A percentile compares a stretch with the other conserved stretches of the same genome.
phyloP scores from a whole-genome alignment of 2,797 vertebrate genomes.

The Lutjanus campechanus region DNA sequence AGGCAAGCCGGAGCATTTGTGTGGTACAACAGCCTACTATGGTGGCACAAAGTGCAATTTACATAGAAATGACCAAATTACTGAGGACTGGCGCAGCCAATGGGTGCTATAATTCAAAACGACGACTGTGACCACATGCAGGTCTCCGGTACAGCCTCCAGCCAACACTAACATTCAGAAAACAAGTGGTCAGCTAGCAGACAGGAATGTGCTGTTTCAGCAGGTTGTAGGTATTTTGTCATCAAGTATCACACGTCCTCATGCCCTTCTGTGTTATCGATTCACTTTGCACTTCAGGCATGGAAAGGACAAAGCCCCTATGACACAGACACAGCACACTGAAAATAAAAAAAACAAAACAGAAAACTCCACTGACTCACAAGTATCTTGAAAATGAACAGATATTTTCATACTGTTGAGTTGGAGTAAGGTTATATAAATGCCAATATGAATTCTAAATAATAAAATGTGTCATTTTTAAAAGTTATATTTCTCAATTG shows the following conservation, averaged over 20 bases:
- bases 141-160: conserved; percentile 62
- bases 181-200: conserved; percentile 69
- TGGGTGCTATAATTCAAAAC: conserved; percentile 77
- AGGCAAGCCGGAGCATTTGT: conserved; percentile 57
- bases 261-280: conserved; percentile 76
- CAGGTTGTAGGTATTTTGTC: conserved; percentile 78
- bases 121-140: conserved; percentile 50
- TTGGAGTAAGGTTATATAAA: background rate
- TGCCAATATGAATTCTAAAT: conserved; percentile 11
- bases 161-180: conserved; percentile 71
- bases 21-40: conserved; percentile 60
- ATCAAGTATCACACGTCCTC: conserved; percentile 75
- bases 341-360: conserved; percentile 3
- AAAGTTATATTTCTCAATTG: conserved; percentile 8
- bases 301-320: conserved; percentile 57
- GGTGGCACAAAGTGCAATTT: conserved; percentile 77
- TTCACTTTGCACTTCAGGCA: conserved; percentile 64
- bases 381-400: background rate
- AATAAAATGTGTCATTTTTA: conserved; percentile 13
- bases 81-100: conserved; percentile 57
- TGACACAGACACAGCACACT: conserved; percentile 47
- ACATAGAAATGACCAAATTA: conserved; percentile 86
- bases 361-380: background rate
- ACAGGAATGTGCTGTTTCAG: conserved; percentile 80
- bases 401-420: background rate